A percentile compares a stretch with the other conserved stretches of the same genome.
Evolutionary conservation across 2,113 vertebrate genomes (phyloP).

Genomic region (Elaphurus davidianus): DNA sequence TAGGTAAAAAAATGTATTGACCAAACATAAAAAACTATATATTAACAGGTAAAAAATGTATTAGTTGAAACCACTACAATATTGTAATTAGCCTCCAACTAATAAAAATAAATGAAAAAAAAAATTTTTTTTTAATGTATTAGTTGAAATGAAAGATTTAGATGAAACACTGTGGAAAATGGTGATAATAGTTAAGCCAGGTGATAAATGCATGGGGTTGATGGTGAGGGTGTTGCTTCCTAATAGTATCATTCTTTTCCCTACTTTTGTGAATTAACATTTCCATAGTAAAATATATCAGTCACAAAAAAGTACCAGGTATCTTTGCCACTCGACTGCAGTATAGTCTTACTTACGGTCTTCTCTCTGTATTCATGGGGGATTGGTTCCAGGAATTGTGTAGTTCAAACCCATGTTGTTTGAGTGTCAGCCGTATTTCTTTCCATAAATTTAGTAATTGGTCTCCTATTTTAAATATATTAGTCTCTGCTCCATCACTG

Average conservation of each 20-base stretch:
- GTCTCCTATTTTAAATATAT: background rate
- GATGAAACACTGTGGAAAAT: background rate
- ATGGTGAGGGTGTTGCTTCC: background rate
- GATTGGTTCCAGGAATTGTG: background rate
- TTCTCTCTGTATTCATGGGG: background rate
- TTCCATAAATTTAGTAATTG: conserved; percentile 13
- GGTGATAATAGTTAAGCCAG: background rate
- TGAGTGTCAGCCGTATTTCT: background rate
- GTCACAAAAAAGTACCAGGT: background rate
- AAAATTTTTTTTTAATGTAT: background rate
- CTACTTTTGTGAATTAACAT: background rate
- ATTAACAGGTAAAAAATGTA: background rate
- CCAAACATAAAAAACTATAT: background rate
- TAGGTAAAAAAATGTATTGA: background rate
- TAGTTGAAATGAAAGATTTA: background rate
- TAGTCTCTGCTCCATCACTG: background rate
- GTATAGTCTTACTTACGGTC: background rate
- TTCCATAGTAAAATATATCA: background rate
- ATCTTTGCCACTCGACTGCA: background rate
- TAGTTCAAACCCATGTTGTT: background rate
- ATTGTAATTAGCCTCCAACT: too few species aligned
- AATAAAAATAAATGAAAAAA: too few species aligned
- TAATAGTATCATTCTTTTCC: background rate
- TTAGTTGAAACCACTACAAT: background rate
- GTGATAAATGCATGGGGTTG: background rate